Evolutionary conservation across 1,140 invertebrate species (phyloP).

Genomic region (Ostrea edulis): DNA sequence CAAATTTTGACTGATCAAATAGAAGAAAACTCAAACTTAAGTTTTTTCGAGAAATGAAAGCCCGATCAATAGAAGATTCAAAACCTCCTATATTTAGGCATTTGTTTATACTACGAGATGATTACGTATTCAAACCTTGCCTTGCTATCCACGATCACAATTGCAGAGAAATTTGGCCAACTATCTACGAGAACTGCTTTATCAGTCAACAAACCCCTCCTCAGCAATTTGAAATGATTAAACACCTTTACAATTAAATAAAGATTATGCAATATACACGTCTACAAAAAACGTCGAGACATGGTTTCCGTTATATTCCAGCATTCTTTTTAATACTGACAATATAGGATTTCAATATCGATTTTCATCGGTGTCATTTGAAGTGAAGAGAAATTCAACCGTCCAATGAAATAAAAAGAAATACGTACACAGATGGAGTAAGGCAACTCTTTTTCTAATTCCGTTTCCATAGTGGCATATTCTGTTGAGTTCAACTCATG

Average conservation of each 20-base stretch:
- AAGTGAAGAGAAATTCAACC: background rate
- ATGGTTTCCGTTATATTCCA: background rate
- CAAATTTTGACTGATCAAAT: too few relatives aligned
- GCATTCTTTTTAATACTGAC: background rate
- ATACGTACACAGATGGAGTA: background rate
- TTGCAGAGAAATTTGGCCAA: background rate
- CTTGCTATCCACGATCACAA: slow-evolving; percentile 8
- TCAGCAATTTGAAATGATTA: background rate
- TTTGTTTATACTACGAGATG: background rate
- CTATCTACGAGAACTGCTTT: background rate
- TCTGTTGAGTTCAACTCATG: background rate
- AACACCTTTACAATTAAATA: background rate
- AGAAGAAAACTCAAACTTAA: too few relatives aligned
- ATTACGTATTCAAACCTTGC: background rate
- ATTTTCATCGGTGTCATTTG: background rate
- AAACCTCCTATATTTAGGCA: background rate
- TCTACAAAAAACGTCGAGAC: background rate
- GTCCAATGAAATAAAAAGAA: too few relatives aligned
- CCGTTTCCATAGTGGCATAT: background rate
- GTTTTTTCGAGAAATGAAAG: too few relatives aligned
- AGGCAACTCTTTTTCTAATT: background rate
- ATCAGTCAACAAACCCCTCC: background rate
- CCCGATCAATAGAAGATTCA: too few relatives aligned
- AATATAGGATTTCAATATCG: too few relatives aligned
- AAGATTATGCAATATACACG: background rate